Conservation (phyloP, 2,888 invertebrate genomes). For the Mylabris sibirica region DNA sequence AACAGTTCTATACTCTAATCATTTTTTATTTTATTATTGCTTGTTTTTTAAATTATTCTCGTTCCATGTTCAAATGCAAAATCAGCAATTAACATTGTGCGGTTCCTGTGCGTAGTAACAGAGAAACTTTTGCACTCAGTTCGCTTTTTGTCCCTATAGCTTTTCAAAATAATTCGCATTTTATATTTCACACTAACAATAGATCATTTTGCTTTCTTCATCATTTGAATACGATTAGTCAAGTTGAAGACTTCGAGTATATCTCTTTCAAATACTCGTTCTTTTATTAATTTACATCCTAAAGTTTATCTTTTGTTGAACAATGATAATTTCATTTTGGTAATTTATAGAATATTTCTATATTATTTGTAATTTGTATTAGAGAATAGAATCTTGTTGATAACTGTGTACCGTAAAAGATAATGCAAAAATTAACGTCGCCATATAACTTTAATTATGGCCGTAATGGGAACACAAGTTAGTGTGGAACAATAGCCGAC, state of each 20-base stretch:
- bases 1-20: not conserved
- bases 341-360: not conserved
- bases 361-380: constrained; percentile 32
- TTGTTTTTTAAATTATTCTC: not conserved
- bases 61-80: not conserved
- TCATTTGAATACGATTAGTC: not conserved
- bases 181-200: not conserved
- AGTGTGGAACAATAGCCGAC: constrained; percentile 30
- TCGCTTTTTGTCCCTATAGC: not conserved
- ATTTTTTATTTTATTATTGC: constrained; percentile 2
- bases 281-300: constrained; percentile 1
- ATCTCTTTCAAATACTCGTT: not conserved
- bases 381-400: constrained; percentile 32
- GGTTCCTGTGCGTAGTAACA: not conserved
- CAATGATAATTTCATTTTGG: not conserved
- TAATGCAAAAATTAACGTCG: constrained; percentile 39
- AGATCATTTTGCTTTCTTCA: not conserved
- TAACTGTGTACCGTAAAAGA: constrained; percentile 27
- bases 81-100: constrained; percentile 3
- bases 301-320: constrained; percentile 3
- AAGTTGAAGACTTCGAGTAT: not conserved
- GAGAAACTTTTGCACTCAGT: not conserved
- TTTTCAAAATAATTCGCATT: not conserved
- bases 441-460: constrained; percentile 38
- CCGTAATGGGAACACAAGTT: constrained; percentile 38